A percentile compares a stretch with the other conserved stretches of the same genome.
phyloP scores from a whole-genome alignment of 2,797 vertebrate species.

The Karalla daura region DNA sequence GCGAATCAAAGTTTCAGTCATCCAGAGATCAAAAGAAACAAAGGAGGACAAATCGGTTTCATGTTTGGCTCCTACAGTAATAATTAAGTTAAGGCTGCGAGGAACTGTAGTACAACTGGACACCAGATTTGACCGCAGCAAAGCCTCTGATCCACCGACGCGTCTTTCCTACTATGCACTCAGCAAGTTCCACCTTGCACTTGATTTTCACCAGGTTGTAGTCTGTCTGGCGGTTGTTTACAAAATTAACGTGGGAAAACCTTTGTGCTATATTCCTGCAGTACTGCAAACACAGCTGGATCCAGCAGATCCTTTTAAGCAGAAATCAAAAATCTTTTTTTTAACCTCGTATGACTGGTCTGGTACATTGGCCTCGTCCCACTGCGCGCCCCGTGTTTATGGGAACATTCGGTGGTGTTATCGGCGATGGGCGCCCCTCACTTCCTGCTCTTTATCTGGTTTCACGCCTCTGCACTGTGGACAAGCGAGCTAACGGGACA shows the following conservation, averaged over 20 bases:
- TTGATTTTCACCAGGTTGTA: neutral
- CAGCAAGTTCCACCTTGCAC: conserved; percentile 2
- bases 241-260: neutral
- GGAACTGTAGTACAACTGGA: conserved; percentile 17
- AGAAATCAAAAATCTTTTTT: neutral
- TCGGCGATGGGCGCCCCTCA: conserved; percentile 65
- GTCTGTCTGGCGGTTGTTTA: neutral
- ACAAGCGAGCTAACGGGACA: conserved; percentile 50
- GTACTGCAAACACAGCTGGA: neutral
- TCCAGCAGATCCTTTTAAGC: neutral
- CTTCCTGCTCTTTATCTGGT: conserved; percentile 84
- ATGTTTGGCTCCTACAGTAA: conserved; percentile 22
- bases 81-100: conserved; percentile 21
- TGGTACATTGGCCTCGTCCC: neutral
- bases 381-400: conserved; percentile 22
- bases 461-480: conserved; percentile 73
- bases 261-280: neutral
- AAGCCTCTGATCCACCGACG: conserved; percentile 24
- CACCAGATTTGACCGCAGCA: conserved; percentile 24
- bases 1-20: neutral
- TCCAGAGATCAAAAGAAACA: conserved; percentile 5
- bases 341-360: conserved; percentile 48
- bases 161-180: conserved; percentile 4
- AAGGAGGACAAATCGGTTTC: conserved; percentile 11
- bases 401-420: conserved; percentile 64